phyloP scores from a whole-genome alignment of 2,888 invertebrate genomes.

The Xanthia icteritia region DNA sequence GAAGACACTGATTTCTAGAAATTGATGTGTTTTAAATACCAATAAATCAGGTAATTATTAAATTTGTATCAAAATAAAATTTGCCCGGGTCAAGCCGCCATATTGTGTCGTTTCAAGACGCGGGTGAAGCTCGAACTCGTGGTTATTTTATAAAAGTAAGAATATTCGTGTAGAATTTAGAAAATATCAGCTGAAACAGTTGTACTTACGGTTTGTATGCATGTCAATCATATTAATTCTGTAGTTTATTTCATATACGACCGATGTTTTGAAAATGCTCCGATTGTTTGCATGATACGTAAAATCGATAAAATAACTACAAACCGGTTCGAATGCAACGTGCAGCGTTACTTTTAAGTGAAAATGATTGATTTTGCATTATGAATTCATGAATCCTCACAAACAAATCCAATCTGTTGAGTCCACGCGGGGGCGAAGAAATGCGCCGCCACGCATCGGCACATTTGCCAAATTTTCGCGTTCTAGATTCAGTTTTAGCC shows the following conservation, averaged over 20 bases:
- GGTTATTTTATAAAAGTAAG: constrained; percentile 21
- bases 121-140: constrained; percentile 50
- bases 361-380: neutral
- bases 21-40: constrained; percentile 10
- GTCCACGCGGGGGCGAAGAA: constrained; percentile 54
- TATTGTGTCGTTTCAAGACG: constrained; percentile 63
- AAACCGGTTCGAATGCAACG: neutral
- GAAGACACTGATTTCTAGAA: neutral
- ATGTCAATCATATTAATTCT: neutral
- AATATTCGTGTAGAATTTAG: constrained; percentile 1
- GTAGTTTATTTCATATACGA: neutral
- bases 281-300: constrained; percentile 9
- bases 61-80: neutral
- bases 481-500: constrained; percentile 33
- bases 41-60: constrained; percentile 49
- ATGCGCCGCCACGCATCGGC: constrained; percentile 54
- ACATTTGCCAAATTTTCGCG: constrained; percentile 53
- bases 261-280: constrained; percentile 32
- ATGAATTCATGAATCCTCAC: neutral
- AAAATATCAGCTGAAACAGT: neutral
- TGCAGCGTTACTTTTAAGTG: neutral
- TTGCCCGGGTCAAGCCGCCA: constrained; percentile 66
- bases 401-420: constrained; percentile 1
- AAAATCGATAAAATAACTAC: constrained; percentile 40
- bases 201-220: neutral